phyloP scores from a whole-genome alignment of 2,888 invertebrate genomes.

The Geotrupes spiniger region DNA sequence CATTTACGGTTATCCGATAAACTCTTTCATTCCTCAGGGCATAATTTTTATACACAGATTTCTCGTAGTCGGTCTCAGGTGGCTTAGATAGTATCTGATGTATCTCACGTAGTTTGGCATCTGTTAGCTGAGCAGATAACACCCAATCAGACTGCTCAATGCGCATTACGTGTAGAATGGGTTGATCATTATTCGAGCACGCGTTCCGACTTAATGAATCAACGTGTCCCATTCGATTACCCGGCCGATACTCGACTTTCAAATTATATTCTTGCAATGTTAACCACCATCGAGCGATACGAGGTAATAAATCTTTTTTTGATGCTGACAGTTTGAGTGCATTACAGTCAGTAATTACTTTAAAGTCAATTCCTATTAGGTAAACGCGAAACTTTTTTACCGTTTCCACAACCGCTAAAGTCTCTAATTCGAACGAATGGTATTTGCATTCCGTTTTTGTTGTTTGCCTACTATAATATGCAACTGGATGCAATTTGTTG shows the following conservation, averaged over 20 bases:
- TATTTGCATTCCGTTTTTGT: conserved; percentile 35
- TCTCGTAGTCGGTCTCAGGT: not conserved
- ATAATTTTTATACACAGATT: conserved; percentile 12
- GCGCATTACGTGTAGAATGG: conserved; percentile 33
- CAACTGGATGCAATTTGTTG: conserved; percentile 34
- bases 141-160: conserved; percentile 38
- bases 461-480: conserved; percentile 38
- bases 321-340: conserved; percentile 37
- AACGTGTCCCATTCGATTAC: conserved; percentile 32
- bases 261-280: conserved; percentile 35
- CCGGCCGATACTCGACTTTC: conserved; percentile 33
- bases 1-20: conserved; percentile 3
- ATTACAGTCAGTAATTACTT: conserved; percentile 39
- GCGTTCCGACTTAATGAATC: conserved; percentile 35
- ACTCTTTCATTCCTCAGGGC: conserved; percentile 7
- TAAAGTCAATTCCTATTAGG: conserved; percentile 34
- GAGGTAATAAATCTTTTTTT: conserved; percentile 34
- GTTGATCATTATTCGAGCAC: not conserved
- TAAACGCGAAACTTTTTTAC: conserved; percentile 41
- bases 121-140: conserved; percentile 21
- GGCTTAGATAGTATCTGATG: not conserved
- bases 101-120: conserved; percentile 9
- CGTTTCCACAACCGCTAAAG: conserved; percentile 37
- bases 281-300: conserved; percentile 38
- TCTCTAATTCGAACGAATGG: conserved; percentile 41